Evolutionary conservation across 2,888 invertebrate genomes (phyloP), one percentile per base, ranked within the genome.

Genomic region (Neoitamus cyanurus): DNA sequence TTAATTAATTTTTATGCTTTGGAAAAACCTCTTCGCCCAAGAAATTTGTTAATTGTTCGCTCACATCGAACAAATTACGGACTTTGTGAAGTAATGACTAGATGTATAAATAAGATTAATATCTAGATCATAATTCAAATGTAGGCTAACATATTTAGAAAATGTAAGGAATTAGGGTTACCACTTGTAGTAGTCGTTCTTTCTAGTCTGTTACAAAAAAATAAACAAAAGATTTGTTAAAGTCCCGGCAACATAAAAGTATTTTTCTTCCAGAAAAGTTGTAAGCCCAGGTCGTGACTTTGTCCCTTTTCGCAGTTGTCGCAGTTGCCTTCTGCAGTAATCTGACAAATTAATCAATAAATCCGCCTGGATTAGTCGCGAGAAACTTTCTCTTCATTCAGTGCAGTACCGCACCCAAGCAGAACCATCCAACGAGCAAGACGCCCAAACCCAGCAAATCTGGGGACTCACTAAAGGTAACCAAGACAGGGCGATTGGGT

Each of bases 311-410:
- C 11, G 20, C 58, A 58, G 58, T 58, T 58, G 58, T 58, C 20
- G 58, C 20, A 25, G 58, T 1, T 7, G 34, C 7, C 7, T 34
- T 9, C 58, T 3, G 25, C 58, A 20, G 58, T 58, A 58, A 58
- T 58, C 58, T 58, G 58, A 58, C 58, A 58, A 58, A 58, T 58
- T 58, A 58, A 58, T 58, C 58, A 58, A 58, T 58, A 58, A 58
- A 58, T 58, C 58, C 58, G 20, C 58, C 25, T 25, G 58, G 58
- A 58, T 58, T 58, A 58, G 58, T 25, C 58, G 58, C 58, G 58
- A 58, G 20, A 58, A 58, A 58, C 58, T 58, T 58, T 58, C 58
- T 58, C 58, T 58, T 58, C 58, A 58, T 58, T 58, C 15, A 58
- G 58, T 48, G 58, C 25, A 58, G 25, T 15, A 7, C 58, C 58